A percentile compares a stretch with the other conserved stretches of the same genome.
Conservation (phyloP, 2,888 invertebrate species). For the Metopia argyrocephala region DNA sequence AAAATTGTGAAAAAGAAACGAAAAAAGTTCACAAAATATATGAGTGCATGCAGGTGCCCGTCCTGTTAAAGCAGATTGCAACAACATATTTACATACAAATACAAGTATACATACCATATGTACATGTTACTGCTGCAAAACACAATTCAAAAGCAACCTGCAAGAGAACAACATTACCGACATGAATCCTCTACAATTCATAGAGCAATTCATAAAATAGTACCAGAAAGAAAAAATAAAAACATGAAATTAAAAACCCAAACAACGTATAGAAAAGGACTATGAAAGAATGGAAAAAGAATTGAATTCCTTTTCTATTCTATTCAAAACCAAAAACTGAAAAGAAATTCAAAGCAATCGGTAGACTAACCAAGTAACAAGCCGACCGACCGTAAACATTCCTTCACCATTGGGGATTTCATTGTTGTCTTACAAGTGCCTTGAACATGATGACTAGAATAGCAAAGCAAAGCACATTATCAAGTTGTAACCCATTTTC, state of each 20-base stretch:
- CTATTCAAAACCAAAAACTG: not conserved
- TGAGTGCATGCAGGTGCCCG: not conserved
- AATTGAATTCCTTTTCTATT: not conserved
- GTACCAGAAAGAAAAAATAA: not conserved
- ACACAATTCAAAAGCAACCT: not conserved
- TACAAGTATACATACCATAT: not conserved
- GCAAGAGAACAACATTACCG: not conserved
- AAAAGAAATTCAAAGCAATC: conserved; percentile 41
- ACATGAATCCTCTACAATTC: not conserved
- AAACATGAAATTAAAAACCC: not conserved
- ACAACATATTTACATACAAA: not conserved
- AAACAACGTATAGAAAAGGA: not conserved
- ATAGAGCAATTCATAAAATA: not conserved
- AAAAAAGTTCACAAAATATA: not conserved
- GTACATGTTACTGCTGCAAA: not conserved
- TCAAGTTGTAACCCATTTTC: conserved; percentile 52
- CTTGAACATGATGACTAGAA: not conserved
- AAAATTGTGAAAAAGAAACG: conserved; percentile 42
- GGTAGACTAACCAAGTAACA: conserved; percentile 7
- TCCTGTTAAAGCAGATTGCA: not conserved
- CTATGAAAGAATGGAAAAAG: conserved; percentile 5
- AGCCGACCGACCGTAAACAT: not conserved
- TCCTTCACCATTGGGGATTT: conserved; percentile 20
- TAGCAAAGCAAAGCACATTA: conserved; percentile 30
- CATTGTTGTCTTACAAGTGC: conserved; percentile 41